Evolutionary conservation across 2,888 invertebrate species (phyloP), one percentile per base, ranked within the genome.

Genomic region (Standfussiana lucernea): DNA sequence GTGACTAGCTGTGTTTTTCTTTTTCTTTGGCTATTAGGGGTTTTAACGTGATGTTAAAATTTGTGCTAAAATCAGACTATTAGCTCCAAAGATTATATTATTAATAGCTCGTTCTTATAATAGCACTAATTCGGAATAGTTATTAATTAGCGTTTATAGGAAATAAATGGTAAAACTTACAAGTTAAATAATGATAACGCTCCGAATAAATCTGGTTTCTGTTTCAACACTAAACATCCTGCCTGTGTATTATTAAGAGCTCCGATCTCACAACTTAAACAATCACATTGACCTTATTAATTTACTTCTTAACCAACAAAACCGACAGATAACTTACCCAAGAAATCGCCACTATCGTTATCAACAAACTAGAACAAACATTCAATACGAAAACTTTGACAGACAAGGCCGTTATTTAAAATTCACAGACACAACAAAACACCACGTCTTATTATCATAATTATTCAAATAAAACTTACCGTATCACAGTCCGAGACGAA

Each of bases 401-500:
- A 72, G 21, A 45, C 40, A n/a, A 28, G 32, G 21, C 61, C 74
- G 79, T 83, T 83, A 83, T 70, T 86, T 32, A 70, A 75, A 75
- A 65, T 45, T 59, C 2, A 11, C 37, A 62, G 18, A 73, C 21
- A 67, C 37, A 59, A 66, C 13, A 59, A 68, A 40, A 35, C 5
- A 70, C 21, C 21, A 65, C 53, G 10, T 3, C 10, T 50, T 6
- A 64, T 8, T 13, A 40, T 32, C 8, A 21, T 4, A 40, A 15
- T 18, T 1, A 50, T 45, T 61, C 6, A 15, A 40, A 53, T 18
- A 28, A 50, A 79, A 83, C 87, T 88, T 70, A 84, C 93, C 93
- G 89, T 86, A 83, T 95, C 94, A 78, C 87, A 86, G 72, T 95
- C 94, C 1, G 94, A 90, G 3, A 81, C 72, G 40, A 94, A 93